Base-by-base conservation (phyloP, 2,888 invertebrate genomes). In the Chesias legatella region DNA sequence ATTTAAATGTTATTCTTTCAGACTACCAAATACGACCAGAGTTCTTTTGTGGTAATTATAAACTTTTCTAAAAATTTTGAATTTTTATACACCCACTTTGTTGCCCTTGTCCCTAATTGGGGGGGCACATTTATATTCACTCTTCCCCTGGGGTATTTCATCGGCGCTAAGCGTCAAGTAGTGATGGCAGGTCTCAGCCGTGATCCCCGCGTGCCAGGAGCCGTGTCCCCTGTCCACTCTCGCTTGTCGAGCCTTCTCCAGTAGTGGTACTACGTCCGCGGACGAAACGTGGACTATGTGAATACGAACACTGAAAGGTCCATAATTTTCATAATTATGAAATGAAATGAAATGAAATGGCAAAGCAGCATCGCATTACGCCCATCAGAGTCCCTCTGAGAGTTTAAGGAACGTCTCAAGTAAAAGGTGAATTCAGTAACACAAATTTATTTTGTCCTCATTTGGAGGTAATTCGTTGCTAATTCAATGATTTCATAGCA, bases 121-220 rank as follows among this genome's bases (percentile, higher is more conserved):
- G 1, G 94, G 94, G 40, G 91, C 91, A 49, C 94, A 93, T 63
- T 94, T 94, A 59, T 88, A 94, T 64, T 94, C 91, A 20, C 93
- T 93, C 11, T 81, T 90, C 2, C 89, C 89, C 22, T 89, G 81
- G 3, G 91, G 91, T 20, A 94, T 89, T 36, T 91, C 81, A 54
- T 93, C 92, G 0, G 93, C 89, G 27, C 84, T 80, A 20, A 94
- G 74, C 0, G 89, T 84, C 13, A 94, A 76, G 67, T 94, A 94
- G 67, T 94, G 94, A 53, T 92, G 92, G 63, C 94, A 94, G 1
- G 94, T 94, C 72, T 94, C 94, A 0, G 91, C 92, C 0, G 92
- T 92, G 42, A 94, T 76, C 0, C 89, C 90, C 0, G 82, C 88
- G 3, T 90, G 90, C 61, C 84, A 86, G 0, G 63, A 73, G 11